These are phyloP conservation scores for Ctenochaetus hawaiiensis DNA, from an alignment of 2,797 vertebrate species.

Conservation along the genomic window DNA sequence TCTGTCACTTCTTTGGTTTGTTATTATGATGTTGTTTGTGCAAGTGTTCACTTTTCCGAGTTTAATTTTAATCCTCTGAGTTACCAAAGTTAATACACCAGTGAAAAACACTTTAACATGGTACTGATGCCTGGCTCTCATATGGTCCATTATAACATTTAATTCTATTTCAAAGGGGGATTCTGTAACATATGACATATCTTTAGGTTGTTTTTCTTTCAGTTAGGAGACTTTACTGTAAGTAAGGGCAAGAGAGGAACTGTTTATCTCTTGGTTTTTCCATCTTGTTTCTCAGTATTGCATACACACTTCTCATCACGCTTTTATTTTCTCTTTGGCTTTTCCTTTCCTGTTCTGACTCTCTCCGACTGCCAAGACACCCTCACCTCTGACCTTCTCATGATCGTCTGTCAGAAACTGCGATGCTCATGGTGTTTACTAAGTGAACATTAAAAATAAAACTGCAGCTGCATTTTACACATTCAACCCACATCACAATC, in stretches of 20 bases:
- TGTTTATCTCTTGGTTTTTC: background rate
- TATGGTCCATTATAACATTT: background rate
- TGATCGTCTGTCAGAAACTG: background rate
- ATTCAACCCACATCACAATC: background rate
- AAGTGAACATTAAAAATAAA: background rate
- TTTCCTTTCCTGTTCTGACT: conserved; percentile 12
- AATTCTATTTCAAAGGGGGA: too few species aligned
- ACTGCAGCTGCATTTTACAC: background rate
- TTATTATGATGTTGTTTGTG: too few species aligned
- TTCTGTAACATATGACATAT: background rate
- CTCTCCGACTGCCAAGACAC: background rate
- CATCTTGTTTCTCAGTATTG: conserved; percentile 13
- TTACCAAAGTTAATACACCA: too few species aligned
- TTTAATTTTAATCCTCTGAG: too few species aligned
- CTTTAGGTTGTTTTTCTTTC: background rate
- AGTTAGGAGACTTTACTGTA: background rate
- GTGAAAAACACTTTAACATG: too few species aligned
- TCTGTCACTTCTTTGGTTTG: too few species aligned
- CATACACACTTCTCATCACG: conserved; percentile 25
- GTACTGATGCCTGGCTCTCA: background rate
- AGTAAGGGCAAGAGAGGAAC: background rate
- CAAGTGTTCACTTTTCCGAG: too few species aligned
- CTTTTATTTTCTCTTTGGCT: conserved; percentile 23
- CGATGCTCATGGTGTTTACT: background rate
- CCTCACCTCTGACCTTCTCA: conserved; percentile 2